These are phyloP conservation scores for Caranx melampygus DNA, from an alignment of 2,113 vertebrate genomes.

Conservation along the genomic window DNA sequence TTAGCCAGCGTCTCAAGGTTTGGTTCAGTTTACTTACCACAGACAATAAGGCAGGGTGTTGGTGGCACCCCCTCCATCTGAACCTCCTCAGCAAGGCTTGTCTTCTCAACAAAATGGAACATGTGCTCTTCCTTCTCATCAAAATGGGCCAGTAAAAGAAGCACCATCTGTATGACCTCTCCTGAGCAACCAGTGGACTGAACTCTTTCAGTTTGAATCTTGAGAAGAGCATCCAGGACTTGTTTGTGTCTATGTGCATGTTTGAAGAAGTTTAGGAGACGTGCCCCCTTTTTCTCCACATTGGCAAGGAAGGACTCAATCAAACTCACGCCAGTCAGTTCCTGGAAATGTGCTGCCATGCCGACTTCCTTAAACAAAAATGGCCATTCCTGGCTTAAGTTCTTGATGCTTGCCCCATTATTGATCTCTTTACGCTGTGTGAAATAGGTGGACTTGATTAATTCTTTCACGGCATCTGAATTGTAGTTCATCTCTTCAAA, in stretches of 20 bases:
- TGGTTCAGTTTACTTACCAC: slow-evolving; percentile 22
- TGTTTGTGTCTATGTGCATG: background rate
- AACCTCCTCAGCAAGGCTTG: slow-evolving; percentile 23
- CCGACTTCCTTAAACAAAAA: slow-evolving; percentile 24
- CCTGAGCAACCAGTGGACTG: background rate
- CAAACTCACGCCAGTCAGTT: background rate
- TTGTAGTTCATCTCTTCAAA: too few relatives aligned
- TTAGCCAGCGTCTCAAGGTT: background rate
- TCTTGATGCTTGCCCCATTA: background rate
- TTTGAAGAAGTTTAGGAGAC: too few relatives aligned
- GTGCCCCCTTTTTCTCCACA: slow-evolving; percentile 25
- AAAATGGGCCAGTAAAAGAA: slow-evolving; percentile 10
- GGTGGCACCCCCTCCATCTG: slow-evolving; percentile 6
- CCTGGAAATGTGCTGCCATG: slow-evolving; percentile 8
- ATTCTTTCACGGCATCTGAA: too few relatives aligned
- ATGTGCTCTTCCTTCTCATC: background rate
- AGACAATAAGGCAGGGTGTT: slow-evolving; percentile 32
- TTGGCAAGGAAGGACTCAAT: slow-evolving; percentile 9
- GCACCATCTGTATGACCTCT: slow-evolving; percentile 4
- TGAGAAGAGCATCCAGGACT: slow-evolving; percentile 5
- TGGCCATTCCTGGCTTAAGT: background rate
- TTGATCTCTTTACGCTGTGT: too few relatives aligned
- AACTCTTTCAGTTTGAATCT: slow-evolving; percentile 7
- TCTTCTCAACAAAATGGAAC: slow-evolving; percentile 3
- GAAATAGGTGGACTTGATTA: too few relatives aligned